phyloP scores from a whole-genome alignment of 2,888 invertebrate species.

The Capitulum mitella region DNA sequence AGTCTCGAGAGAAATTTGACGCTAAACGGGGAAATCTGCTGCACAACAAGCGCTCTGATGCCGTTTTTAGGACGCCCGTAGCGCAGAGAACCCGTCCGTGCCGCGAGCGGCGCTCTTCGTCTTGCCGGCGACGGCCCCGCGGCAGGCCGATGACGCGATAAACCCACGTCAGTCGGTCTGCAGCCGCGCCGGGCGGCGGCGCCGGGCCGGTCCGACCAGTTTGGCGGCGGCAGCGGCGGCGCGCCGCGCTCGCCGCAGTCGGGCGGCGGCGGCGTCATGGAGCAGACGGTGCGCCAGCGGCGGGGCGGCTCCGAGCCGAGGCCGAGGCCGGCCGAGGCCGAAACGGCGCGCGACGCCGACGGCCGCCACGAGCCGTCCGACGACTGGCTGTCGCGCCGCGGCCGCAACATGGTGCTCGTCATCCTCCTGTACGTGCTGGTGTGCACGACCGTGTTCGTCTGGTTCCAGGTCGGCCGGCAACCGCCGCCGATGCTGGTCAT shows the following conservation, averaged over 20 bases:
- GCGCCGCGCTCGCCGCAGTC: not conserved
- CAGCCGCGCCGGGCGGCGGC: no score
- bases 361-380: not conserved
- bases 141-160: no score
- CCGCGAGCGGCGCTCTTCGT: no score
- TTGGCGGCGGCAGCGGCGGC: not conserved
- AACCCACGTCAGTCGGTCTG: no score
- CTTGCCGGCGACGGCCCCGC: no score
- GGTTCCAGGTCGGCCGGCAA: constrained; percentile 13
- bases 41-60: no score
- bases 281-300: constrained; percentile 4
- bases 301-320: not conserved
- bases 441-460: not conserved
- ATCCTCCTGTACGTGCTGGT: not conserved
- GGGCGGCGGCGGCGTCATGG: not conserved
- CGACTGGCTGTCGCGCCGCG: constrained; percentile 13
- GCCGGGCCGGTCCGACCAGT: not conserved
- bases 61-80: no score
- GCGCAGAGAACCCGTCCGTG: no score
- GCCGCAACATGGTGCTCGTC: constrained; percentile 4
- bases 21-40: no score
- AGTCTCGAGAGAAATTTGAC: no score
- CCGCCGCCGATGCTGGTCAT: constrained; percentile 2
- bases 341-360: not conserved
- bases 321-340: not conserved